Base-by-base conservation (phyloP, 2,888 invertebrate species). In the Spodoptera exigua region DNA sequence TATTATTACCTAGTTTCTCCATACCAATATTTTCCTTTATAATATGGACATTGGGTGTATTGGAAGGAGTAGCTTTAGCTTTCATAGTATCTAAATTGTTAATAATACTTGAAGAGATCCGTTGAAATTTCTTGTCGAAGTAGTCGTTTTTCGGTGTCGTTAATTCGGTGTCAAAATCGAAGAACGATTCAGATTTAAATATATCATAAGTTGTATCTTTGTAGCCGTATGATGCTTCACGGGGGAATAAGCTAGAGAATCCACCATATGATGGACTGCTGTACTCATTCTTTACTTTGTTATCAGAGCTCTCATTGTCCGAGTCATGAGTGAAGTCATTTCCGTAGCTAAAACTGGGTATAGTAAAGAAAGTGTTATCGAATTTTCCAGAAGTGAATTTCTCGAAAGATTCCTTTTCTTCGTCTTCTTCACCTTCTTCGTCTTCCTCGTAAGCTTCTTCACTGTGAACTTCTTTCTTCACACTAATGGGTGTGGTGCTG, bases 101-200 rank as follows among this genome's bases (percentile, higher is more conserved):
- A 63, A 90, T 90, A 64, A 95, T 94, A 78, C 95, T 94, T 53
- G 93, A 89, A 17, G 95, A 94, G 61, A 95, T 91, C 78, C 94
- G 88, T 67, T 92, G 86, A 76, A 87, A 94, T 73, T 93, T 95
- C 70, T 93, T 89, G 76, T 95, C 95, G 66, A 95, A 95, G 67
- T 89, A 90, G 54, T 92, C 90, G 51, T 94, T 91, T 80, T 89
- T 92, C 12, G 95, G 95, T n/a, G 95, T 95, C 10, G 95, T 95
- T 36, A 95, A 77, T 55, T 92, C 92, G 34, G 81, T 80, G 55
- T 88, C 86, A 58, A 92, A 93, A 65, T 92, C 86, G 39, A 92
- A 92, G 70, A 87, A 93, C 69, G 84, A 89, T 39, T 88, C 85
- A 13, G 89, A 83, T 80, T 91, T 91, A 62, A 86, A 92, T 13